Evolutionary conservation across 2,888 invertebrate genomes (phyloP), one percentile per base, ranked within the genome.

Genomic region (Horisme vitalbata): DNA sequence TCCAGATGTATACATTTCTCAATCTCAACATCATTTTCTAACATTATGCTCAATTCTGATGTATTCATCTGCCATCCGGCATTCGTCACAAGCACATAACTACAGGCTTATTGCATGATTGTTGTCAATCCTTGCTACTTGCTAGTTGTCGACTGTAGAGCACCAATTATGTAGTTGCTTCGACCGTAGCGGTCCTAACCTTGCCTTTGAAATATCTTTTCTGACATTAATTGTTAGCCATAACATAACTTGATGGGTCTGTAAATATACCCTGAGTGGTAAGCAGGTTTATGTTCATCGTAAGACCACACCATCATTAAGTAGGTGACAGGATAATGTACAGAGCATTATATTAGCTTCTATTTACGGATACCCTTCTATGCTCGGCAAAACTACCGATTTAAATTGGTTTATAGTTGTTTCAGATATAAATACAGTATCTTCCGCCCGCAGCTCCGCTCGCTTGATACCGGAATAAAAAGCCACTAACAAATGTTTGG

Each of bases 21-120:
- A 4, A 10, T 24, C 3, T 21, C 20, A 13, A 30, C 20, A 14
- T 21, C 5, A 13, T 34, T 20, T 30, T 20, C 23, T 14, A 34
- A 30, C 13, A n/a, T 28, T 37, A 32, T 10, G 12, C 20, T 34
- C 24, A 10, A 37, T 32, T 21, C 18, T 24, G 11, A 38, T 48
- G 30, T 43, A 31, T 5, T 43, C 23, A 32, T 9, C 31, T 41
- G 32, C 13, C 30, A 45, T 44, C 28, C 28, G 28, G 32, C 49
- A 46, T 52, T 52, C 47, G 48, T 52, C 51, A 41, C 56, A 54
- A 52, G 33, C 51, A 23, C 45, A 49, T 49, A 56, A 57, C 54
- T 52, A 56, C 44, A 51, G 64, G 69, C 71, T 79, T 77, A 80
- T 81, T 78, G 65, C 68, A 73, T 79, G 80, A 77, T 79, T 78